Percentiles rank a stretch among this genome's conserved stretches.
Conservation (phyloP, 2,113 vertebrate species). For the Peromyscus polionotus region DNA sequence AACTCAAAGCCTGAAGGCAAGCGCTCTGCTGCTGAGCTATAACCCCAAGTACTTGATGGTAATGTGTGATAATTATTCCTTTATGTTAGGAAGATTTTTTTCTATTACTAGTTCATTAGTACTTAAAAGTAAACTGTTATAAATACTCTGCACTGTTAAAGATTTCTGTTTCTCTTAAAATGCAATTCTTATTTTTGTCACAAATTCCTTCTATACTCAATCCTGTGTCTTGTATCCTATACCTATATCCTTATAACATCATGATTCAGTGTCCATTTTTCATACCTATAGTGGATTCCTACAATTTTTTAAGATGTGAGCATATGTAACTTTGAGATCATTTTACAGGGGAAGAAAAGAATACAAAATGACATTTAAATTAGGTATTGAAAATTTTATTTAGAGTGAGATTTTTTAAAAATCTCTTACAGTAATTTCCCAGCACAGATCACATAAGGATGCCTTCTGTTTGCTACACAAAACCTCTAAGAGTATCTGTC, state of each 20-base stretch:
- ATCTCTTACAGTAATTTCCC: neutral
- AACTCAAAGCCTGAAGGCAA: neutral
- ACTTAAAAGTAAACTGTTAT: constrained; percentile 63
- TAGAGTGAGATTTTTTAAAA: neutral
- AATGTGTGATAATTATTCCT: constrained; percentile 70
- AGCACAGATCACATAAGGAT: neutral
- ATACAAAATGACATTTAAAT: neutral
- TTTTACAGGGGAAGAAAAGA: neutral
- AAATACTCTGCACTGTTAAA: neutral
- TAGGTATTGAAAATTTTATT: neutral
- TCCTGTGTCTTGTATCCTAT: neutral
- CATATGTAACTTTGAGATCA: neutral
- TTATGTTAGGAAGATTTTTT: constrained; percentile 61
- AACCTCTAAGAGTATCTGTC: neutral
- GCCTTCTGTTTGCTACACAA: neutral
- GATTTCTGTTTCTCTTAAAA: neutral
- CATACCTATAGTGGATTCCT: constrained; percentile 79
- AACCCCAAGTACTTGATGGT: neutral
- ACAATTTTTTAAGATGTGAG: constrained; percentile 64
- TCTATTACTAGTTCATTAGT: constrained; percentile 52
- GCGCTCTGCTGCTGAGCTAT: neutral
- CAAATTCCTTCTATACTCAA: neutral
- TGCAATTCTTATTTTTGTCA: neutral
- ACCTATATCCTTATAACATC: constrained; percentile 24
- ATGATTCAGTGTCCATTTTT: constrained; percentile 81